phyloP scores from a whole-genome alignment of 2,113 vertebrate genomes.

The Aleadryas rufinucha region DNA sequence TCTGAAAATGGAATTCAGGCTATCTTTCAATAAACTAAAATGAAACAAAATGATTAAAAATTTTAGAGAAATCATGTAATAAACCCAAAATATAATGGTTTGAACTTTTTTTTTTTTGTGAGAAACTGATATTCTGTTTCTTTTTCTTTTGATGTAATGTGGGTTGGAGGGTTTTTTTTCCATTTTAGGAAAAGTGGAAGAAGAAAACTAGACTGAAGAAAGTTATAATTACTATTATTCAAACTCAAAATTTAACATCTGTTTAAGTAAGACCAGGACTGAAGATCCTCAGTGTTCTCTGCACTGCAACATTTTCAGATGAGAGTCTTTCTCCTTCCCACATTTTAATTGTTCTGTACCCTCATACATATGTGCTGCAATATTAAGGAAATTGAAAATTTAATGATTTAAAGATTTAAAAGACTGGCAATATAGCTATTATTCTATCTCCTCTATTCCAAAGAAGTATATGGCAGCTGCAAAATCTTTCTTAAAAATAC shows the following conservation, averaged over 20 bases:
- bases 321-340: not conserved
- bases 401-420: not conserved
- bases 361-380: not conserved
- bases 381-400: not conserved
- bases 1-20: not conserved
- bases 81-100: not conserved
- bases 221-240: not conserved
- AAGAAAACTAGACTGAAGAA: not conserved
- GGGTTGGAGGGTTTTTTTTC: not conserved
- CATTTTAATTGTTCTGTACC: not conserved
- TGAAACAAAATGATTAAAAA: not conserved
- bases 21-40: not conserved
- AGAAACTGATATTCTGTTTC: not conserved
- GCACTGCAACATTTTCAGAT: not conserved
- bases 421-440: not conserved
- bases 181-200: not conserved
- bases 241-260: not conserved
- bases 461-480: not conserved
- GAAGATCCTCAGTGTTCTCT: not conserved
- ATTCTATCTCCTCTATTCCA: not conserved
- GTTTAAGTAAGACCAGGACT: not conserved
- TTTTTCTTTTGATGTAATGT: not conserved
- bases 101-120: not conserved
- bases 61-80: not conserved
- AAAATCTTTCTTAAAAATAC: not conserved